phyloP scores from a whole-genome alignment of 2,797 vertebrate species.

The Bradypodion ventrale region DNA sequence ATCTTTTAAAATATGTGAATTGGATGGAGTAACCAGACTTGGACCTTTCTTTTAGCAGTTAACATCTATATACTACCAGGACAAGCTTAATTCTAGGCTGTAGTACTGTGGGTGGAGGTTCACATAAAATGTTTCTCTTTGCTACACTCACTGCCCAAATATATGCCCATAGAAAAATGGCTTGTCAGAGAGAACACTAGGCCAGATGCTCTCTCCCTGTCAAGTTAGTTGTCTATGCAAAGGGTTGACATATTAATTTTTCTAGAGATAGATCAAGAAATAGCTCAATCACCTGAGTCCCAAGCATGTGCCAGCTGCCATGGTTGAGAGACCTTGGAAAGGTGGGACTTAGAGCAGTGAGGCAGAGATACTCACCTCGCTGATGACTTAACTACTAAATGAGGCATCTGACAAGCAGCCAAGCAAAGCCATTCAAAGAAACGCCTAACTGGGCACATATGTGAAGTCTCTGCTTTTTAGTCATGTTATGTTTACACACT shows the following conservation, averaged over 20 bases:
- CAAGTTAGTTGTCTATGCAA: background rate
- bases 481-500: background rate
- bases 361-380: too few relatives aligned
- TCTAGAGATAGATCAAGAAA: background rate
- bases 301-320: background rate
- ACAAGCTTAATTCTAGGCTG: too few relatives aligned
- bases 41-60: too few relatives aligned
- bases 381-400: background rate
- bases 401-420: too few relatives aligned
- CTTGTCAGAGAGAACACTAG: background rate
- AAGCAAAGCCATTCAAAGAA: background rate
- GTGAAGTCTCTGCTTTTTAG: background rate
- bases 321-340: background rate
- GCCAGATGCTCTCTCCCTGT: background rate
- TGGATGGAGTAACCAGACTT: too few relatives aligned
- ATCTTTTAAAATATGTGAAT: too few relatives aligned
- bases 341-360: background rate
- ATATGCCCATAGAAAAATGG: too few relatives aligned
- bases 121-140: too few relatives aligned
- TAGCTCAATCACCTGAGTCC: too few relatives aligned
- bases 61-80: too few relatives aligned
- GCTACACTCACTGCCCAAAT: too few relatives aligned
- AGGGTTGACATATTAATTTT: background rate
- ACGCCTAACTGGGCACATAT: background rate
- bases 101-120: too few relatives aligned